Conservation (phyloP, 2,797 vertebrate species). For the Emys orbicularis region DNA sequence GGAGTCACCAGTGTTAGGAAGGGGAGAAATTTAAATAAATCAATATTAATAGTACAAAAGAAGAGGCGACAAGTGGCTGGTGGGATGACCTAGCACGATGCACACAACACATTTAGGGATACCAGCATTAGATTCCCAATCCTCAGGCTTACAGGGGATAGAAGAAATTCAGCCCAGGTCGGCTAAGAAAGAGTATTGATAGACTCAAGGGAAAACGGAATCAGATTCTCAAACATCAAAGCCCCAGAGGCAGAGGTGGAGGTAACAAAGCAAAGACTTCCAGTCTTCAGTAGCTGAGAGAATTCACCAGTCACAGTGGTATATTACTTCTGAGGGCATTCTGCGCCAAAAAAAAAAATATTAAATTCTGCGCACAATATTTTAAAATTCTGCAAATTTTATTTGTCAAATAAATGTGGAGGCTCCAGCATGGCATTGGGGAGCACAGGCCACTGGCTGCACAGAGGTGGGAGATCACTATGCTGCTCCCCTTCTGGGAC, state of each 20-base stretch:
- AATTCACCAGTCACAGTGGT: neutral
- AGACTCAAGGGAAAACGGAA: constrained; percentile 32
- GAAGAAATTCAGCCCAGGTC: constrained; percentile 36
- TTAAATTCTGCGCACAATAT: too few species aligned
- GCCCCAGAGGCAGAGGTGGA: neutral
- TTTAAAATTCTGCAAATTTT: too few species aligned
- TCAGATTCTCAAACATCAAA: neutral
- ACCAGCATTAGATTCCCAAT: constrained; percentile 55
- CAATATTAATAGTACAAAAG: constrained; percentile 42
- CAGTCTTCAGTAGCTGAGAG: neutral
- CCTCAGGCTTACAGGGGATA: constrained; percentile 32
- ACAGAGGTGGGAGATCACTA: too few species aligned
- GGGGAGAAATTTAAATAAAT: constrained; percentile 29
- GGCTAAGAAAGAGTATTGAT: constrained; percentile 59
- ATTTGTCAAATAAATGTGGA: too few species aligned
- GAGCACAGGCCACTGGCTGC: too few species aligned
- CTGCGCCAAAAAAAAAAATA: too few species aligned
- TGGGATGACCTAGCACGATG: constrained; percentile 48
- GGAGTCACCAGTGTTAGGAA: neutral
- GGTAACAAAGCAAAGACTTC: neutral
- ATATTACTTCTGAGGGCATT: too few species aligned
- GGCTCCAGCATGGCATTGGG: too few species aligned
- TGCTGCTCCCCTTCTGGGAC: too few species aligned
- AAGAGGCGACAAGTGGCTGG: constrained; percentile 1
- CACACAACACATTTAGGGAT: constrained; percentile 39